Evolutionary conservation across 2,888 invertebrate species (phyloP).

Genomic region (Oxytorus armatus): DNA sequence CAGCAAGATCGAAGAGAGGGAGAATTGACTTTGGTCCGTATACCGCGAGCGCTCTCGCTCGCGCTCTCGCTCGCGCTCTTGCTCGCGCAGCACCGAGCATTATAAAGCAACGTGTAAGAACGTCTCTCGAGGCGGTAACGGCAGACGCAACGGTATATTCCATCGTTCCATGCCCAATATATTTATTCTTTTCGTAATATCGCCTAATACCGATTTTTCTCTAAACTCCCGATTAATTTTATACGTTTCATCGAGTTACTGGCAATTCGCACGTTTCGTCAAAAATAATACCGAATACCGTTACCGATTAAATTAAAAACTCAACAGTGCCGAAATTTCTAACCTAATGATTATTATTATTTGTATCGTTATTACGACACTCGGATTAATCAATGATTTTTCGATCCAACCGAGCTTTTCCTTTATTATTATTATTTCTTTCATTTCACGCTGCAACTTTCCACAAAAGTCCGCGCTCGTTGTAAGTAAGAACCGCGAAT

Average conservation of each 20-base stretch:
- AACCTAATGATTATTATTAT: too few relatives aligned
- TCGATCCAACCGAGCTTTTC: neutral
- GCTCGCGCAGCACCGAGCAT: conserved; percentile 20
- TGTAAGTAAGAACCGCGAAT: conserved; percentile 45
- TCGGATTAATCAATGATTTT: too few relatives aligned
- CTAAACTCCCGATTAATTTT: too few relatives aligned
- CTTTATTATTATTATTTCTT: neutral
- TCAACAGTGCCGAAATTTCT: too few relatives aligned
- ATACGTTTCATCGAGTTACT: too few relatives aligned
- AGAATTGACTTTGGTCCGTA: conserved; percentile 31
- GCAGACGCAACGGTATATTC: conserved; percentile 82
- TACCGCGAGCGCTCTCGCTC: conserved; percentile 2
- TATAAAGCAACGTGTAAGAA: conserved; percentile 3
- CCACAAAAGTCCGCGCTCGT: neutral
- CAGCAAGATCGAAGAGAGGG: neutral
- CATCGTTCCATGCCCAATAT: conserved; percentile 82
- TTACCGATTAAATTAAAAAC: too few relatives aligned
- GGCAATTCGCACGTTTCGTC: too few relatives aligned
- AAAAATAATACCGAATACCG: too few relatives aligned
- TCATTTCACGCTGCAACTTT: conserved; percentile 8
- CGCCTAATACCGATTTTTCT: too few relatives aligned
- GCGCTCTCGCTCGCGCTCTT: conserved; percentile 23
- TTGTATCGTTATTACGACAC: too few relatives aligned
- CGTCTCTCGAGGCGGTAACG: conserved; percentile 83
- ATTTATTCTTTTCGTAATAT: conserved; percentile 64